Conservation (phyloP, 2,888 invertebrate species). For the Napeogenes sylphis region DNA sequence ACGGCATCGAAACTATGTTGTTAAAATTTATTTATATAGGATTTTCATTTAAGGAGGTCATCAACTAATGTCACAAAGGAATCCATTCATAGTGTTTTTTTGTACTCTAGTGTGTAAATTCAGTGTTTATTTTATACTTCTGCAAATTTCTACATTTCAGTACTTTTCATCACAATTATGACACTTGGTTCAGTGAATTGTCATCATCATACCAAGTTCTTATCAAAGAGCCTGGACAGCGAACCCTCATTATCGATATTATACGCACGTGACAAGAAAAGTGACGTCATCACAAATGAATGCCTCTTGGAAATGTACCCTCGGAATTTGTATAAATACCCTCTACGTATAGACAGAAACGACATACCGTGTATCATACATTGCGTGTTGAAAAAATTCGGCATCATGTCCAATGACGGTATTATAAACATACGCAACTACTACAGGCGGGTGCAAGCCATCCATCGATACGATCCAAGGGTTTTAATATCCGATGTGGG, state of each 20-base stretch:
- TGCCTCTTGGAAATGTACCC: constrained; percentile 70
- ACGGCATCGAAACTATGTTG: too few relatives aligned
- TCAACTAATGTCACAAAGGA: too few relatives aligned
- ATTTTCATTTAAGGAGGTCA: too few relatives aligned
- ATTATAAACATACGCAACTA: constrained; percentile 66
- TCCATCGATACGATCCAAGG: constrained; percentile 67
- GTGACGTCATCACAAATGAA: constrained; percentile 59
- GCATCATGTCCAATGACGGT: constrained; percentile 69
- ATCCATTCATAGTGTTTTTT: too few relatives aligned
- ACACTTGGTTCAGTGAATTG: constrained; percentile 45
- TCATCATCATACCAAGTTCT: constrained; percentile 50
- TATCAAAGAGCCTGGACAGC: constrained; percentile 58
- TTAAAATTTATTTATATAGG: too few relatives aligned
- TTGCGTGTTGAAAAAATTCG: constrained; percentile 69
- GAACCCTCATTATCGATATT: constrained; percentile 63
- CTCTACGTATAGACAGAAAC: constrained; percentile 60
- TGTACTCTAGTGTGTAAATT: too few relatives aligned
- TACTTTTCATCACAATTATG: constrained; percentile 46
- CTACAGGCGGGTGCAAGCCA: constrained; percentile 64
- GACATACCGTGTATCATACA: constrained; percentile 70
- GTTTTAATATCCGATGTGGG: constrained; percentile 70
- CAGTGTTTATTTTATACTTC: constrained; percentile 6
- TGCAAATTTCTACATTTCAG: constrained; percentile 48
- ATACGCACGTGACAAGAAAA: constrained; percentile 63
- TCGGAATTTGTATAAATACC: constrained; percentile 63